These are phyloP conservation scores for Erebia palarica DNA, from an alignment of 2,888 invertebrate species.

Conservation along the genomic window DNA sequence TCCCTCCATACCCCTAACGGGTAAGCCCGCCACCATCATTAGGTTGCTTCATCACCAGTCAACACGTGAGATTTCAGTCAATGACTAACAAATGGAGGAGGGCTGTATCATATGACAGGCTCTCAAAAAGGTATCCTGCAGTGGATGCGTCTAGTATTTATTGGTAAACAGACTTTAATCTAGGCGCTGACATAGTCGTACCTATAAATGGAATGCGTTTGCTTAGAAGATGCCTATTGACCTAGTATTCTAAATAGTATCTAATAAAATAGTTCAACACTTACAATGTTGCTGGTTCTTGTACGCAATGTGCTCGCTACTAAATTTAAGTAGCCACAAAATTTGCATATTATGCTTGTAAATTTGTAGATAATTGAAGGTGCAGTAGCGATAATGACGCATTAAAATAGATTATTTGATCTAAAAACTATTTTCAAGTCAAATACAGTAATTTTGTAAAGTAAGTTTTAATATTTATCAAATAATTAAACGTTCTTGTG, in stretches of 20 bases:
- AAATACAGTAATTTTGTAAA: neutral
- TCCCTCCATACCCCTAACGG: too few species aligned
- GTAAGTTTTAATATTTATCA: slow-evolving; percentile 1
- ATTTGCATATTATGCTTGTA: slow-evolving; percentile 28
- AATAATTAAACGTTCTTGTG: neutral
- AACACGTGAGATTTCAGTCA: too few species aligned
- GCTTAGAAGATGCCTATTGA: slow-evolving; percentile 37
- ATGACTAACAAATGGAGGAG: too few species aligned
- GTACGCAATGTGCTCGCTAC: slow-evolving; percentile 11
- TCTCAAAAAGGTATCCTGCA: too few species aligned
- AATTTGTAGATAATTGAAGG: slow-evolving; percentile 24
- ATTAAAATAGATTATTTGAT: slow-evolving; percentile 18
- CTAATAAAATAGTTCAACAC: neutral
- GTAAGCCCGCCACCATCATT: too few species aligned
- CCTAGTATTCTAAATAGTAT: slow-evolving; percentile 13
- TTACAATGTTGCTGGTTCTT: slow-evolving; percentile 30
- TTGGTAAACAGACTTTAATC: neutral
- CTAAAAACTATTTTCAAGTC: neutral
- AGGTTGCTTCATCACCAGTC: too few species aligned
- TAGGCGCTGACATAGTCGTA: neutral
- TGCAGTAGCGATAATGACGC: slow-evolving; percentile 19
- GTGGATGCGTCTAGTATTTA: neutral
- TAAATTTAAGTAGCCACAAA: slow-evolving; percentile 21
- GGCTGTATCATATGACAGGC: too few species aligned
- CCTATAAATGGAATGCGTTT: neutral